Conservation (phyloP, 2,797 vertebrate genomes). For the Enteromius unitaeniatus region DNA sequence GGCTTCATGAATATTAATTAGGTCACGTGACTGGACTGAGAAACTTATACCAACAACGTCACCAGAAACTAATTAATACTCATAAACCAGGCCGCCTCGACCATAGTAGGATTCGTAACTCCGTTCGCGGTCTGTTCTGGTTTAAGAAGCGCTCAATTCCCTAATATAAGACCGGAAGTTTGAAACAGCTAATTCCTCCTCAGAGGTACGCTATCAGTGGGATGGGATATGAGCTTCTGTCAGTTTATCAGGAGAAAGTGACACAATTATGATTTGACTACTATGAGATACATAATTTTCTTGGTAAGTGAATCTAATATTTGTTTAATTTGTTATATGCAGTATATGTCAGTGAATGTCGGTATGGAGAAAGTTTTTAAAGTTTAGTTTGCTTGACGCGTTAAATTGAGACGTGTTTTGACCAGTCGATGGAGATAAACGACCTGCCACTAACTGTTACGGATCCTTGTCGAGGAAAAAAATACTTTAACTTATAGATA, state of each 20-base stretch:
- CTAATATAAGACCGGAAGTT: not conserved
- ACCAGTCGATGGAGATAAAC: not conserved
- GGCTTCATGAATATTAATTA: slow-evolving; percentile 3
- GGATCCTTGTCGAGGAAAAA: not conserved
- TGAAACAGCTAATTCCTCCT: not conserved
- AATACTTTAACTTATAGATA: not conserved
- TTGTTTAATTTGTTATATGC: not conserved
- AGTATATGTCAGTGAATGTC: not conserved
- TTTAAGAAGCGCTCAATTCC: not conserved
- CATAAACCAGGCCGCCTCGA: not conserved
- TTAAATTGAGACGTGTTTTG: not conserved
- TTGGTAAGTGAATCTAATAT: slow-evolving; percentile 3
- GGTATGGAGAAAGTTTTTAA: not conserved
- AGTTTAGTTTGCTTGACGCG: not conserved
- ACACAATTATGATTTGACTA: slow-evolving; percentile 21
- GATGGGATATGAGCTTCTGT: not conserved
- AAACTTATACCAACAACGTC: not conserved
- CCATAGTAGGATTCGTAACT: not conserved
- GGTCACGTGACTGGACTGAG: not conserved
- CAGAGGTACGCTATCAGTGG: not conserved
- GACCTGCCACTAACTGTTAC: not conserved
- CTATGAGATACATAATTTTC: slow-evolving; percentile 30
- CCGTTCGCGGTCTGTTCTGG: not conserved
- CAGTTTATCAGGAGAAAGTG: slow-evolving; percentile 4
- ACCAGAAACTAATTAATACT: slow-evolving; percentile 18